Evolutionary conservation across 2,888 invertebrate genomes (phyloP), one percentile per base, ranked within the genome.

Genomic region (Drosophila borborema): DNA sequence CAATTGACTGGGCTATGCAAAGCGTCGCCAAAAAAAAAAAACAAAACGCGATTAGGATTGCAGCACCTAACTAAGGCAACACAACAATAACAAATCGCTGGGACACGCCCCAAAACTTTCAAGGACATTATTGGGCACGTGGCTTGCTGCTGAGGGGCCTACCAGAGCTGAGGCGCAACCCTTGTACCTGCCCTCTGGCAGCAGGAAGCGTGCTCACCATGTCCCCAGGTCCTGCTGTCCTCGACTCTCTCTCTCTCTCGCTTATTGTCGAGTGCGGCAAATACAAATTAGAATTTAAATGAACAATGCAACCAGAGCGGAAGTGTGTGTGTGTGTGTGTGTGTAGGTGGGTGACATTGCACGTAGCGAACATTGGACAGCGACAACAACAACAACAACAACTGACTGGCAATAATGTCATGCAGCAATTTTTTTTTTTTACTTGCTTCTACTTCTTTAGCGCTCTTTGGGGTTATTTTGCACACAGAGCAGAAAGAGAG

Each of bases 211-310:
- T 74, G 79, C 72, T 70, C 49, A 53, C 53, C 62, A 55, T 73
- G 56, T 80, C 87, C 64, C 59, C 69, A 72, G 72, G 62, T 58
- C 64, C 61, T 72, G 48, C 70, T 72, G 69, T 67, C 58, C 76
- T 59, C 79, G 67, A 65, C 60, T 28, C 28, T 28, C 60, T 68
- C 60, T 72, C 60, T 72, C 60, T 72, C 60, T 68, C 60, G 68
- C 69, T 55, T 48, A 77, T 71, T 77, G 80, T 82, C 68, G 83
- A 89, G 80, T 86, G 81, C 82, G 81, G 77, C 86, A 90, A 87
- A 89, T 84, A 86, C 84, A 90, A 87, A 87, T 90, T 87, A 90
- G 86, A 87, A 87, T 90, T 87, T 87, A 89, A 90, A 90, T 86
- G 86, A 90, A 83, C 90, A 86, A 87, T 86, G 85, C 89, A 89